Percentiles rank a stretch among this genome's conserved stretches.
Conservation (phyloP, 2,888 invertebrate genomes). For the Boloria euphrosyne region DNA sequence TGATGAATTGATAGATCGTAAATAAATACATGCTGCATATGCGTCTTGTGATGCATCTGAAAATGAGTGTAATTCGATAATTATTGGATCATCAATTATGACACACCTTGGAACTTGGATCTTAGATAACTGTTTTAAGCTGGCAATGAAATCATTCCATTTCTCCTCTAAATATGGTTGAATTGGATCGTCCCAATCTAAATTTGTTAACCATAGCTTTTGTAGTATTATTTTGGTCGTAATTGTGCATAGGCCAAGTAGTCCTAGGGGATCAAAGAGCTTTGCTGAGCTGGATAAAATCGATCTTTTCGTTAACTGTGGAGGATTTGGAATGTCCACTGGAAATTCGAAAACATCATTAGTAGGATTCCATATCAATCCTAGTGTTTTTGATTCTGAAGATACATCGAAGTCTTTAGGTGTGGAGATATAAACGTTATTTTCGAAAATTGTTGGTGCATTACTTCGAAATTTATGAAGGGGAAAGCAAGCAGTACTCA, state of each 20-base stretch:
- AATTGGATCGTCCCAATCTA: slow-evolving; percentile 34
- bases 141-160: slow-evolving; percentile 23
- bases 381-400: neutral
- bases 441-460: neutral
- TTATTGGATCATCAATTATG: no score
- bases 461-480: slow-evolving; percentile 2
- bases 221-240: slow-evolving; percentile 35
- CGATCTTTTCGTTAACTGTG: slow-evolving; percentile 23
- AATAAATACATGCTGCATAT: neutral
- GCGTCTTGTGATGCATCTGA: no score
- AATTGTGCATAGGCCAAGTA: slow-evolving; percentile 28
- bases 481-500: neutral
- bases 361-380: neutral
- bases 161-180: slow-evolving; percentile 13
- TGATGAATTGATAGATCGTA: no score
- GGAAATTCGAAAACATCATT: neutral
- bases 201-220: slow-evolving; percentile 30
- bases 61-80: no score
- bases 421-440: neutral
- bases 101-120: no score
- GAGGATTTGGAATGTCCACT: neutral
- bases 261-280: slow-evolving; percentile 34
- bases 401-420: neutral
- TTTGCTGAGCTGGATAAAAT: slow-evolving; percentile 29
- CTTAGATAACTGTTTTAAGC: neutral